A percentile compares a stretch with the other conserved stretches of the same genome.
These are phyloP conservation scores for Patiria pectinifera DNA, from an alignment of 53 echinoderm and acorn worm genomes.

Conservation along the genomic window DNA sequence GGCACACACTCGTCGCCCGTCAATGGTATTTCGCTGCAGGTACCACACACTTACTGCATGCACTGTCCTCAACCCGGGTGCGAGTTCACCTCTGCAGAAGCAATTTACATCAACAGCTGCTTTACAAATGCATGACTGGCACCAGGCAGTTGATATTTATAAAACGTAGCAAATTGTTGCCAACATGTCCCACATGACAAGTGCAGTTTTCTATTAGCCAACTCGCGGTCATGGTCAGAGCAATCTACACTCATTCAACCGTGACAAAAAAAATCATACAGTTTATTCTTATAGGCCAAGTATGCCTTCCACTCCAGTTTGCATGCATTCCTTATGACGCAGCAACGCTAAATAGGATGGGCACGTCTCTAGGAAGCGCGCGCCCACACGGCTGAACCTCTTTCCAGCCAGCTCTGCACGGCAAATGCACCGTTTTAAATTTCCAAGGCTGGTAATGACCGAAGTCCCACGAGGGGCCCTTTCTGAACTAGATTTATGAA, in stretches of 20 bases:
- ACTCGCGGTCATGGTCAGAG: not conserved
- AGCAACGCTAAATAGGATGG: not conserved
- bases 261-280: not conserved
- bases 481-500: conserved; percentile 14
- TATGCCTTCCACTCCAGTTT: not conserved
- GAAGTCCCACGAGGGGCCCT: not conserved
- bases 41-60: not conserved
- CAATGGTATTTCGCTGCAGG: not conserved
- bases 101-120: conserved; percentile 35
- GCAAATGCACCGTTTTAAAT: conserved; percentile 8
- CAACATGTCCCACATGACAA: conserved; percentile 12
- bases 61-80: not conserved
- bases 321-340: not conserved
- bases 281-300: not conserved
- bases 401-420: no score
- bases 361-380: not conserved
- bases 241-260: not conserved
- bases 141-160: conserved; percentile 8
- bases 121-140: conserved; percentile 17
- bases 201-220: not conserved
- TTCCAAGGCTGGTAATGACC: not conserved
- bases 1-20: not conserved
- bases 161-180: not conserved
- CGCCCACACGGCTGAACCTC: not conserved
- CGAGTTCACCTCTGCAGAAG: conserved; percentile 18